These are phyloP conservation scores for Anastatus disparis DNA, from an alignment of 1,140 invertebrate genomes.

Conservation along the genomic window DNA sequence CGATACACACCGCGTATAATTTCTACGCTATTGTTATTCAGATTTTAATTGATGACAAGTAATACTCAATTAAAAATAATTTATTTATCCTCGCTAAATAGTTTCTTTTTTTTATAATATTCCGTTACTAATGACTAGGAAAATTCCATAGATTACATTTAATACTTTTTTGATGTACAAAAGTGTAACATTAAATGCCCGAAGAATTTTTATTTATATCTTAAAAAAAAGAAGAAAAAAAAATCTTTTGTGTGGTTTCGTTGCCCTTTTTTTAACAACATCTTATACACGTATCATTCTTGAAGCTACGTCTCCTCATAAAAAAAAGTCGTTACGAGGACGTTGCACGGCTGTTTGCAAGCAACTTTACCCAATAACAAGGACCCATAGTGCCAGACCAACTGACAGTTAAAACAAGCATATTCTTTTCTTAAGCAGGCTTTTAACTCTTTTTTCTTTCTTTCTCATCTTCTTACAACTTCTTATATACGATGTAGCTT, in stretches of 20 bases:
- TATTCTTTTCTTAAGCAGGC: no score
- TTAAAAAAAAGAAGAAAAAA: no score
- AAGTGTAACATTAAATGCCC: no score
- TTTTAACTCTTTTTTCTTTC: neutral
- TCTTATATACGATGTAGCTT: neutral
- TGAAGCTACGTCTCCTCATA: conserved; percentile 24
- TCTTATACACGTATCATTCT: no score
- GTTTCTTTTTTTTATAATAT: no score
- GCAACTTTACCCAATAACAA: conserved; percentile 1
- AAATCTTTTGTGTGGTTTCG: no score
- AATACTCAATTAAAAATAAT: conserved; percentile 26
- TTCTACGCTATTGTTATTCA: neutral
- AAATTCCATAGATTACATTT: no score
- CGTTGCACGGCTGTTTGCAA: conserved; percentile 6
- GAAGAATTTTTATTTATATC: no score
- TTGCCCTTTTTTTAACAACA: no score
- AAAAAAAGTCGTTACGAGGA: conserved; percentile 36
- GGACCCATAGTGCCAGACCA: conserved; percentile 26
- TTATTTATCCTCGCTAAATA: no score
- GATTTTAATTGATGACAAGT: conserved; percentile 12
- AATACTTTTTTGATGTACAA: no score
- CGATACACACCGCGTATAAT: neutral
- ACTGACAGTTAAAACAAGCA: conserved; percentile 46
- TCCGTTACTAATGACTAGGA: no score
- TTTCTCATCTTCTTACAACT: neutral